phyloP scores from a whole-genome alignment of 2,888 invertebrate species.

The Pyralis farinalis region DNA sequence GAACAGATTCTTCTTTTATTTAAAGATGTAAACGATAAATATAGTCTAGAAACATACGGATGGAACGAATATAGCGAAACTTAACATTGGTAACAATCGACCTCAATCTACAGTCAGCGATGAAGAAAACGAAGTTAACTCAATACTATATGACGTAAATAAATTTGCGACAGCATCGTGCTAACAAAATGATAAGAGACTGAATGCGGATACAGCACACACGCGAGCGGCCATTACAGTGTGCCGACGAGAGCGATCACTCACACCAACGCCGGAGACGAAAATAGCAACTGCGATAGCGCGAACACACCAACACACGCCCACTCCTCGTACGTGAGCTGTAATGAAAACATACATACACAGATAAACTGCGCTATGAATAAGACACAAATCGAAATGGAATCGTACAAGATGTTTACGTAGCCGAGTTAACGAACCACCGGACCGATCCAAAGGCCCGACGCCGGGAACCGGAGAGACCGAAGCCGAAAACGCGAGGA shows the following conservation, averaged over 20 bases:
- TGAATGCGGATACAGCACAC: slow-evolving; percentile 66
- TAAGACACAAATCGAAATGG: slow-evolving; percentile 68
- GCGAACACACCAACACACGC: slow-evolving; percentile 78
- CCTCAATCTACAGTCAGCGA: neutral
- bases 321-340: slow-evolving; percentile 72
- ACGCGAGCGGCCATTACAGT: slow-evolving; percentile 21
- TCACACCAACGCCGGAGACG: slow-evolving; percentile 38
- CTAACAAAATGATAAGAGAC: slow-evolving; percentile 64
- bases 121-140: slow-evolving; percentile 13
- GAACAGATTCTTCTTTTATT: neutral
- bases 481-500: slow-evolving; percentile 28
- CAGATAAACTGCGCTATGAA: slow-evolving; percentile 58
- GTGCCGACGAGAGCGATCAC: slow-evolving; percentile 35
- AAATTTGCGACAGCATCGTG: slow-evolving; percentile 49
- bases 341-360: slow-evolving; percentile 75
- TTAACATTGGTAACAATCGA: neutral
- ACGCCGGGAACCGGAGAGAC: slow-evolving; percentile 18
- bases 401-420: slow-evolving; percentile 57
- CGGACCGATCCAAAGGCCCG: slow-evolving; percentile 19
- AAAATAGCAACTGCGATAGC: slow-evolving; percentile 75
- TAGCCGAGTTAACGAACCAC: slow-evolving; percentile 31
- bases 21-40: neutral
- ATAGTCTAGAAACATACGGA: neutral
- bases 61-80: neutral
- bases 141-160: slow-evolving; percentile 31